A percentile compares a stretch with the other conserved stretches of the same genome.
Conservation (phyloP, 2,888 invertebrate genomes). For the Hirtodrosophila confusa region DNA sequence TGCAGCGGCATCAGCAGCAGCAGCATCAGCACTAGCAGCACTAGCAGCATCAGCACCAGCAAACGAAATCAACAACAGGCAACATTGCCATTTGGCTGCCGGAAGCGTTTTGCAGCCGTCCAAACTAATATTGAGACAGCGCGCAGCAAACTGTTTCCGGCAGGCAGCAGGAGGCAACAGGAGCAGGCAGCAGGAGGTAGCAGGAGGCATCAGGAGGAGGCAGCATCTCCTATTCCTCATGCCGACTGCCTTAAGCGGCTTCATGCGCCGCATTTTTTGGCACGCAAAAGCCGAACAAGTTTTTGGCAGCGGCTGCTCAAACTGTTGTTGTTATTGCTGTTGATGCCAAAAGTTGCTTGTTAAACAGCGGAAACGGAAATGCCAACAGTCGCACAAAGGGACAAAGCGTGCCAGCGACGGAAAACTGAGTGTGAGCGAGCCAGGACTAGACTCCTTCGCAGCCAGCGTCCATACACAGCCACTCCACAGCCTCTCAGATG, state of each 20-base stretch:
- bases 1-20: conserved; percentile 19
- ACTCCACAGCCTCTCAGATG: conserved; percentile 58
- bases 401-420: conserved; percentile 51
- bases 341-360: conserved; percentile 75
- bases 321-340: conserved; percentile 50
- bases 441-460: neutral
- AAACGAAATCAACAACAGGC: conserved; percentile 62
- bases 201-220: conserved; percentile 20
- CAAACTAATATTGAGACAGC: conserved; percentile 75
- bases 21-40: conserved; percentile 31
- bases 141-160: conserved; percentile 66
- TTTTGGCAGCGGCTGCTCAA: conserved; percentile 66
- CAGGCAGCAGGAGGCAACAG: conserved; percentile 36
- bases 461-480: conserved; percentile 24
- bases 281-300: conserved; percentile 71
- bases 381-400: conserved; percentile 76
- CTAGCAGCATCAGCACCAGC: conserved; percentile 29
- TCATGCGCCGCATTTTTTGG: conserved; percentile 63
- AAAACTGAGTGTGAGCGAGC: neutral
- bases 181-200: conserved; percentile 11
- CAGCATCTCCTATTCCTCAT: conserved; percentile 20
- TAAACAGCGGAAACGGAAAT: conserved; percentile 78
- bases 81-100: conserved; percentile 66
- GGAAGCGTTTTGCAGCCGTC: conserved; percentile 74
- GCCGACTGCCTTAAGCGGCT: conserved; percentile 52